Evolutionary conservation across 2,113 vertebrate genomes (phyloP).

Genomic region (Tretioscincus oriximinensis): DNA sequence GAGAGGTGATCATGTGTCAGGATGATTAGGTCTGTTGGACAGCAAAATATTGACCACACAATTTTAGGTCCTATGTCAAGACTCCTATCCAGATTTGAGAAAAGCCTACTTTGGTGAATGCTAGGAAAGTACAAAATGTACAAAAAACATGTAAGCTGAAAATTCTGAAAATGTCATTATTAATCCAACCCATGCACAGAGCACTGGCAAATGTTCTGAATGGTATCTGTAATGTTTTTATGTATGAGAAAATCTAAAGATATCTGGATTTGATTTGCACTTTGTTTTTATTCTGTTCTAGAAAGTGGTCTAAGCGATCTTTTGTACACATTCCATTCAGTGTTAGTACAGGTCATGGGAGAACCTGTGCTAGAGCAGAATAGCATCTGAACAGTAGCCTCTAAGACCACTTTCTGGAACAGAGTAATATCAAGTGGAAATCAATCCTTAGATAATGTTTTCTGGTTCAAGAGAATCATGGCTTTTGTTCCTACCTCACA

Average conservation of each 20-base stretch:
- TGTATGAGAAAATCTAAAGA: neutral
- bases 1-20: constrained; percentile 37
- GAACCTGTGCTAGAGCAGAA: too few species aligned
- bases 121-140: neutral
- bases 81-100: neutral
- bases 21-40: constrained; percentile 22
- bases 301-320: neutral
- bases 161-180: neutral
- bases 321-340: neutral
- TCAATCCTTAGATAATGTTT: neutral
- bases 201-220: neutral
- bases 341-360: neutral
- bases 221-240: neutral
- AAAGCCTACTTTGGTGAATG: neutral
- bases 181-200: neutral
- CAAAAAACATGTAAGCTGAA: neutral
- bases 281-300: too few species aligned
- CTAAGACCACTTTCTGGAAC: too few species aligned
- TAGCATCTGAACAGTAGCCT: too few species aligned
- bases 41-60: neutral
- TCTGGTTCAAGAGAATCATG: too few species aligned
- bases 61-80: neutral
- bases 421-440: too few species aligned
- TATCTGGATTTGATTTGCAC: neutral
- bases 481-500: neutral